phyloP scores from a whole-genome alignment of 2,888 invertebrate species.

The Dynastes hyllus region DNA sequence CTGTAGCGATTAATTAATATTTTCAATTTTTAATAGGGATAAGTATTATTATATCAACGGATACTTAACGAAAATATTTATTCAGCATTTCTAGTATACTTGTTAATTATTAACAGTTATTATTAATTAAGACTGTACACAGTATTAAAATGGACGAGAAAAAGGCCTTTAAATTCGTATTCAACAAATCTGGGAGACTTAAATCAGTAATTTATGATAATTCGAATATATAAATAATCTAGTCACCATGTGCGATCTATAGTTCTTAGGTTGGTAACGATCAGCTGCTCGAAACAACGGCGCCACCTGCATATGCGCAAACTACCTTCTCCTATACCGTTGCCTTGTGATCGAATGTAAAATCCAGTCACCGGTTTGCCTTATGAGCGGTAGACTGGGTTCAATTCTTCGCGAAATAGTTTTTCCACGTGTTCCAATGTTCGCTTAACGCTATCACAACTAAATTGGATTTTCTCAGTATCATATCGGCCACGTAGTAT shows the following conservation, averaged over 20 bases:
- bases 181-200: too few relatives aligned
- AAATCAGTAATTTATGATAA: too few relatives aligned
- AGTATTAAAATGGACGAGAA: too few relatives aligned
- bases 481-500: constrained; percentile 8
- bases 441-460: constrained; percentile 9
- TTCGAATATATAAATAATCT: too few relatives aligned
- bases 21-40: too few relatives aligned
- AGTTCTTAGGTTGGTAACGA: constrained; percentile 57
- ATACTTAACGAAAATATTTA: too few relatives aligned
- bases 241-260: not conserved
- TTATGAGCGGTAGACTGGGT: constrained; percentile 58
- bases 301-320: constrained; percentile 54
- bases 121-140: too few relatives aligned
- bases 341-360: constrained; percentile 52
- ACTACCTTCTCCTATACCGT: constrained; percentile 45
- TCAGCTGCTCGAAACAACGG: constrained; percentile 58
- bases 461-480: not conserved
- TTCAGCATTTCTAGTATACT: too few relatives aligned
- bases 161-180: too few relatives aligned
- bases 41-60: too few relatives aligned
- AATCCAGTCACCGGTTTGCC: constrained; percentile 64
- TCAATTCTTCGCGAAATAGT: constrained; percentile 53
- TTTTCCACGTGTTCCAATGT: constrained; percentile 58
- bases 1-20: too few relatives aligned
- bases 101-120: too few relatives aligned